These are phyloP conservation scores for Acipenser oxyrinchus DNA, from an alignment of 2,797 vertebrate genomes.

Conservation along the genomic window DNA sequence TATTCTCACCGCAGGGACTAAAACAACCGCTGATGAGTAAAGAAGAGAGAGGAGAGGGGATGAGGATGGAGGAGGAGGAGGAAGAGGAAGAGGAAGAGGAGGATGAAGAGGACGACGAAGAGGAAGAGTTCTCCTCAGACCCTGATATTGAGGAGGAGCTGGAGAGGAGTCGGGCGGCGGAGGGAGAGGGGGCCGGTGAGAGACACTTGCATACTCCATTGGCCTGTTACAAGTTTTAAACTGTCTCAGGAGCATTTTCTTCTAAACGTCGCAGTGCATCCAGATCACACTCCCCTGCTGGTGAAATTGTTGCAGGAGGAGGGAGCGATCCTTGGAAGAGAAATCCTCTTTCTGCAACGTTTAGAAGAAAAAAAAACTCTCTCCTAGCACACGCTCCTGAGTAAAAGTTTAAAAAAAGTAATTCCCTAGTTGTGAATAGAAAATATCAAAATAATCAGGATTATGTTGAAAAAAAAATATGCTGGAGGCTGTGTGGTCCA, in stretches of 20 bases:
- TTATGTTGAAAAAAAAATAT: too few relatives aligned
- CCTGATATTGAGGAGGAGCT: constrained; percentile 71
- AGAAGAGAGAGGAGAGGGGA: constrained; percentile 19
- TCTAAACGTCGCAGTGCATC: too few relatives aligned
- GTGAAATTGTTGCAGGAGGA: constrained; percentile 18
- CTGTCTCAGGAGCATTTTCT: too few relatives aligned
- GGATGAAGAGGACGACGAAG: constrained; percentile 60
- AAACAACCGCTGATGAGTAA: neutral
- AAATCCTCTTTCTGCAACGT: too few relatives aligned
- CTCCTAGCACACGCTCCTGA: too few relatives aligned
- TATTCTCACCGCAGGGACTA: too few relatives aligned
- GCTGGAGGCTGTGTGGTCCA: too few relatives aligned
- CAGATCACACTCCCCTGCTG: neutral
- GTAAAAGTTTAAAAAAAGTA: too few relatives aligned
- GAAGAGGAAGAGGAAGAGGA: constrained; percentile 25
- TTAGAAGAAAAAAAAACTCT: too few relatives aligned
- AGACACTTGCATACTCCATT: too few relatives aligned
- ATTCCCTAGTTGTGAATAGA: too few relatives aligned
- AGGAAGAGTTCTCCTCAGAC: constrained; percentile 67
- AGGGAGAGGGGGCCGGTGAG: constrained; percentile 43
- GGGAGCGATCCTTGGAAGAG: neutral
- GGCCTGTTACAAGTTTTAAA: neutral
- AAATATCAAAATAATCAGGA: too few relatives aligned
- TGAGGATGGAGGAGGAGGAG: constrained; percentile 19
- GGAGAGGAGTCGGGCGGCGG: constrained; percentile 45